Conservation (phyloP, 2,888 invertebrate species). For the Luperina nickerlii region DNA sequence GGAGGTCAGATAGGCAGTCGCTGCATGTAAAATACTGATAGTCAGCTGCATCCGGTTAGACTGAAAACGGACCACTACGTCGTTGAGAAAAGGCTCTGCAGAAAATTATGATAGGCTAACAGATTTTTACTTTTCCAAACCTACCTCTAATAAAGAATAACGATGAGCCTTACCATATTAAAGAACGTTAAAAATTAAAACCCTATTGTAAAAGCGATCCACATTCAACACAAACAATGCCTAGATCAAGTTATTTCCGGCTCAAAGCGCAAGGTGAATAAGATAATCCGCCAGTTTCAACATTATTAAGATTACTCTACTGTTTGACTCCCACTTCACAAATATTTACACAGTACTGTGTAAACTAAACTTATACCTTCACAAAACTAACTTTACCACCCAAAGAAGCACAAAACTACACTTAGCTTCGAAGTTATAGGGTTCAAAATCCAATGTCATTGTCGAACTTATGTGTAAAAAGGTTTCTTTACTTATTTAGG, state of each 20-base stretch:
- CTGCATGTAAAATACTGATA: background rate
- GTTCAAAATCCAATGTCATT: slow-evolving; percentile 45
- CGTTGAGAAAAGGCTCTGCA: background rate
- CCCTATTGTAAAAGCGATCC: slow-evolving; percentile 13
- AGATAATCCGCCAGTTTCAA: slow-evolving; percentile 79
- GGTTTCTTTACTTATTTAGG: slow-evolving; percentile 61
- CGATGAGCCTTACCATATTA: background rate
- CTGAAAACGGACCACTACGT: background rate
- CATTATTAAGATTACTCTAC: slow-evolving; percentile 78
- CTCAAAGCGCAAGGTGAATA: slow-evolving; percentile 71
- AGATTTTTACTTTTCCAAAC: background rate
- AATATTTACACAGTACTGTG: slow-evolving; percentile 84
- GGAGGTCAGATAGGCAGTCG: background rate
- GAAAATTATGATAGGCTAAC: background rate
- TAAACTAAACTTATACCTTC: slow-evolving; percentile 76
- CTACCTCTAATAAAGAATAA: background rate
- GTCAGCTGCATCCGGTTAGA: background rate
- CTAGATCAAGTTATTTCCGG: slow-evolving; percentile 70
- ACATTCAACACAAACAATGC: slow-evolving; percentile 50
- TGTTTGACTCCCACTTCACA: slow-evolving; percentile 79
- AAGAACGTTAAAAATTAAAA: slow-evolving; percentile 4
- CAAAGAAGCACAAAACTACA: slow-evolving; percentile 33
- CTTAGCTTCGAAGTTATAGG: slow-evolving; percentile 35
- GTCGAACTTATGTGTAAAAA: slow-evolving; percentile 39
- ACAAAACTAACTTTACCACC: slow-evolving; percentile 67